Evolutionary conservation across 2,797 vertebrate genomes (phyloP).

Genomic region (Orestias chungarensis): DNA sequence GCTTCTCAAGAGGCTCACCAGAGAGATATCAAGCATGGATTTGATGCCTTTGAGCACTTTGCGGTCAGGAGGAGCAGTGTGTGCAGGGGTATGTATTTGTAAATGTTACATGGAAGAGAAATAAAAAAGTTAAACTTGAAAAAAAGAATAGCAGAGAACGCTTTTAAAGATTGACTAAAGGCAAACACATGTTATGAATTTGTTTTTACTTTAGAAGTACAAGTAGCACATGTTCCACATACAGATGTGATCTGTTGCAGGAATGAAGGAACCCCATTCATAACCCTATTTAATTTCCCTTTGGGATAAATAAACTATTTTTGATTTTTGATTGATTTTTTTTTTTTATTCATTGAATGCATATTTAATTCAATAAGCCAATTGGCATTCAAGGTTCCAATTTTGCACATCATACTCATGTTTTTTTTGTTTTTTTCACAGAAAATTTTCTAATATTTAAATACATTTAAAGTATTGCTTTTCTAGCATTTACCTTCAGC

Average conservation of each 20-base stretch:
- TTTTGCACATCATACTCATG: not conserved
- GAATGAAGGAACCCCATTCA: constrained; percentile 7
- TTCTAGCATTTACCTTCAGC: not conserved
- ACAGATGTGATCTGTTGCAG: constrained; percentile 3
- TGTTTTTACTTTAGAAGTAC: constrained; percentile 10
- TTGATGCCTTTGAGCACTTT: constrained; percentile 50
- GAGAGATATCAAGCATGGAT: constrained; percentile 47
- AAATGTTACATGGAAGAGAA: constrained; percentile 14
- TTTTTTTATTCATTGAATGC: constrained; percentile 14
- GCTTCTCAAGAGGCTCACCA: constrained; percentile 62
- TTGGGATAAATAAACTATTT: too few species aligned
- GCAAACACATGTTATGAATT: constrained; percentile 4
- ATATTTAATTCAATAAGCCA: constrained; percentile 45
- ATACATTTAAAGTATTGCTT: not conserved
- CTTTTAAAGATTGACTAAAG: constrained; percentile 29
- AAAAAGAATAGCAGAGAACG: not conserved
- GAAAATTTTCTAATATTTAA: not conserved
- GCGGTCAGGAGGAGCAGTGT: constrained; percentile 47
- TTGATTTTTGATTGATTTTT: too few species aligned
- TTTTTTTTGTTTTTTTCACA: not conserved
- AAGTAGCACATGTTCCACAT: not conserved
- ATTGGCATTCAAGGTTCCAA: constrained; percentile 56
- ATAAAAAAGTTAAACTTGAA: constrained; percentile 9
- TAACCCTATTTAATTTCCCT: too few species aligned
- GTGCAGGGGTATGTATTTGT: constrained; percentile 6